Percentiles rank a stretch among this genome's conserved stretches.
Conservation (phyloP, 1,140 invertebrate species). For the Brachionus koreanus region DNA sequence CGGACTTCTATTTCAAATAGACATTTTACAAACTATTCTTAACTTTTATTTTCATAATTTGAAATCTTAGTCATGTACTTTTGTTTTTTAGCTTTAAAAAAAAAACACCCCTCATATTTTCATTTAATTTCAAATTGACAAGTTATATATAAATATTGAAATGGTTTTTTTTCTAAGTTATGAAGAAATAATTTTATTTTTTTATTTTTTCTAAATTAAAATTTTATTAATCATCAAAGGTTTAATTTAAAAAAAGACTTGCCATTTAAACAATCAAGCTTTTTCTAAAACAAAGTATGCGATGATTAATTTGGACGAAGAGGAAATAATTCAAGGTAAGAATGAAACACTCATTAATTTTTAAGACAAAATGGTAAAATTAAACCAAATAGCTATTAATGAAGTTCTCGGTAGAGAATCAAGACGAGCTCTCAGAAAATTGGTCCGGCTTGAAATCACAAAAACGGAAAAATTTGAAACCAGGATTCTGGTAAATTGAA, state of each 20-base stretch:
- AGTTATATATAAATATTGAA: neutral
- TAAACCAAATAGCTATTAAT: conserved; percentile 15
- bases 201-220: neutral
- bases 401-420: conserved; percentile 19
- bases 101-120: neutral
- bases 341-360: neutral
- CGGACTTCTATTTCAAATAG: neutral
- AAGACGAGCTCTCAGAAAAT: neutral
- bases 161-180: neutral
- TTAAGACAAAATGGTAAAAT: neutral
- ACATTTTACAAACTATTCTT: neutral
- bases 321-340: conserved; percentile 35
- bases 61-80: conserved; percentile 21
- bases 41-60: conserved; percentile 11
- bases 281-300: conserved; percentile 6
- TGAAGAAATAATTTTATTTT: neutral
- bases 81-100: neutral
- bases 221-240: conserved; percentile 31
- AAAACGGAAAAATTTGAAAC: conserved; percentile 23
- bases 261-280: neutral
- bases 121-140: neutral
- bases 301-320: conserved; percentile 40
- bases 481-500: neutral
- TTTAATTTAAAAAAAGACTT: neutral
- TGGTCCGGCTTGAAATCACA: neutral